Base-by-base conservation (phyloP, 2,797 vertebrate species). In the Staurois parvus region DNA sequence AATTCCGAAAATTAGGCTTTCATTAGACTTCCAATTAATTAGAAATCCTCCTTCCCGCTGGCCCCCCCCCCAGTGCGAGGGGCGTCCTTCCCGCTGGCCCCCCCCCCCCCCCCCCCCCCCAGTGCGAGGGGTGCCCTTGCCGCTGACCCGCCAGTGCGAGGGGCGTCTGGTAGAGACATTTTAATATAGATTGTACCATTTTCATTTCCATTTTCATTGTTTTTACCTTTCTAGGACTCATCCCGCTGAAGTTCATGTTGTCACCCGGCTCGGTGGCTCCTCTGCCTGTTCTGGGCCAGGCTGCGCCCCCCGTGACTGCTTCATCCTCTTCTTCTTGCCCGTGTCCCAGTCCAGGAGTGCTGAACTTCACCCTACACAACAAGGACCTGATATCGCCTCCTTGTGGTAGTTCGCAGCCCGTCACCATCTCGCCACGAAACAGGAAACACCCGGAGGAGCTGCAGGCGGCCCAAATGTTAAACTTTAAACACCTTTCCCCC, bases 281-380 rank as follows among this genome's bases (percentile, higher is more conserved):
- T 24, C 5, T 59, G 52, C 85, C 94, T 40, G 37, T 93, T 0
- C 92, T 95, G 45, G 93, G 84, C 84, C 88, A 73, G 76, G n/a
- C 83, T 10, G 90, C 84, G 79, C 85, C 91, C 0, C 86, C 90
- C 52, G 87, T 91, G 42, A 87, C 90, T 0, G 88, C 91, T 84
- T 94, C n/a, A n/a, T n/a, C 91, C 10, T 88, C 90, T 4, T 77
- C 93, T 40, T 82, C 93, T 21, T 12, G 86, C 66, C 94, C 90
- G 81, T 95, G 93, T 78, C 96, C 96, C 11, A 96, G 95, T 82
- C 95, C 97, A 0, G 96, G 97, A 76, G 94, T 98, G 91, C 90
- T 98, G 79, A 98, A 97, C 94, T 97, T 99, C 87, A 97, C 97
- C 2, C 90, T 99, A 82, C 97, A 98, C 84, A 97, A 98, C 76